Conservation (phyloP, 2,888 invertebrate genomes). For the Aporophyla lueneburgensis region DNA sequence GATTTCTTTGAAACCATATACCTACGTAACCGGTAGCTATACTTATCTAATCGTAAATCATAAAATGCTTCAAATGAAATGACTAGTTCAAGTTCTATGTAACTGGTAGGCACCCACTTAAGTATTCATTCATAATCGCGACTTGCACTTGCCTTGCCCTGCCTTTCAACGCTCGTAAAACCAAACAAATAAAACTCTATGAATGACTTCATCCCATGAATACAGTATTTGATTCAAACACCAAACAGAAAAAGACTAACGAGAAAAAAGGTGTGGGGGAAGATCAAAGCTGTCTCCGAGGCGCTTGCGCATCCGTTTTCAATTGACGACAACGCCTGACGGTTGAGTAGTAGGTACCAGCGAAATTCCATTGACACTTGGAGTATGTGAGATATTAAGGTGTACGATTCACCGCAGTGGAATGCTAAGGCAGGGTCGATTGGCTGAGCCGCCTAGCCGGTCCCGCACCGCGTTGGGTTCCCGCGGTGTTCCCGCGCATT, state of each 20-base stretch:
- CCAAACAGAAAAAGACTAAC: conserved; percentile 49
- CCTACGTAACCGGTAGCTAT: neutral
- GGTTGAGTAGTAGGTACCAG: conserved; percentile 26
- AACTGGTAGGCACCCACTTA: conserved; percentile 40
- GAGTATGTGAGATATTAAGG: conserved; percentile 46
- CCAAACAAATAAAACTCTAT: conserved; percentile 55
- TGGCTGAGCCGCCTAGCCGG: conserved; percentile 70
- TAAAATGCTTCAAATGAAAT: conserved; percentile 17
- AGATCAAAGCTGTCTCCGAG: conserved; percentile 63
- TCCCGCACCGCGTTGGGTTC: conserved; percentile 79
- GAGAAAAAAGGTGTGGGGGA: conserved; percentile 49
- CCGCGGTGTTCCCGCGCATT: conserved; percentile 81
- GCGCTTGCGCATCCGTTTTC: conserved; percentile 48
- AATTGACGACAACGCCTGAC: conserved; percentile 20
- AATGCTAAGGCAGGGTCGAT: conserved; percentile 66
- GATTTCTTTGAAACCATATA: conserved; percentile 7
- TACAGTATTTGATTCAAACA: conserved; percentile 57
- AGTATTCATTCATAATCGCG: conserved; percentile 53
- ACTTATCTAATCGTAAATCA: conserved; percentile 8
- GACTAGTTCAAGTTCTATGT: conserved; percentile 38
- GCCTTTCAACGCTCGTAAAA: conserved; percentile 48
- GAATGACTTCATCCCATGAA: conserved; percentile 62
- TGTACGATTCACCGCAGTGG: conserved; percentile 68
- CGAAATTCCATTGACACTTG: conserved; percentile 61
- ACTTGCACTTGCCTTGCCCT: conserved; percentile 34